phyloP scores from a whole-genome alignment of 2,888 invertebrate species.

The Diabrotica balteata region DNA sequence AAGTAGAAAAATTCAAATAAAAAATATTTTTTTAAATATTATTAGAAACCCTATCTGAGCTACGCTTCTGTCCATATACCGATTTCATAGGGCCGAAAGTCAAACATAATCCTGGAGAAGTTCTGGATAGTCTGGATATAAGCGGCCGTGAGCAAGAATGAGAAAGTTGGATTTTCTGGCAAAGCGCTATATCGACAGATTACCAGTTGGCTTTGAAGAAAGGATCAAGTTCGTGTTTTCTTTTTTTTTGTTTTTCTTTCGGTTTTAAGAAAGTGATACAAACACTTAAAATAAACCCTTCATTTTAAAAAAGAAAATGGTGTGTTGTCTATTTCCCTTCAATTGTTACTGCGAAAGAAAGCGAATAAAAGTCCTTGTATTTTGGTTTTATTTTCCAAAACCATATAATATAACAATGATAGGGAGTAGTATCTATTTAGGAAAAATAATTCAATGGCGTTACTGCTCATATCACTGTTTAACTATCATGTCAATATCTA shows the following conservation, averaged over 20 bases:
- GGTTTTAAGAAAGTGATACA: constrained; percentile 11
- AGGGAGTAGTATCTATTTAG: too few relatives aligned
- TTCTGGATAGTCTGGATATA: constrained; percentile 19
- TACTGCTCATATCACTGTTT: too few relatives aligned
- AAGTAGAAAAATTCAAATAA: too few relatives aligned
- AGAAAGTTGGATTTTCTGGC: constrained; percentile 17
- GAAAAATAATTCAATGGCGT: too few relatives aligned
- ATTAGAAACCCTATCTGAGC: not conserved
- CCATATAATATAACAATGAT: too few relatives aligned
- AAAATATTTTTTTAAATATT: too few relatives aligned
- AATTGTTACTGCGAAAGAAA: too few relatives aligned
- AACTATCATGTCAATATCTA: too few relatives aligned
- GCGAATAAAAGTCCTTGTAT: too few relatives aligned
- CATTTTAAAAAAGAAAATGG: not conserved
- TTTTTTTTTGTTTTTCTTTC: constrained; percentile 3
- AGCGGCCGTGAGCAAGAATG: constrained; percentile 21
- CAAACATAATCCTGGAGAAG: constrained; percentile 22
- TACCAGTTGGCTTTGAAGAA: constrained; percentile 9
- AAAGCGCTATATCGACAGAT: constrained; percentile 13
- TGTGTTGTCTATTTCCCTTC: too few relatives aligned
- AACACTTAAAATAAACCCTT: not conserved
- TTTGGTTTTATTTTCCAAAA: too few relatives aligned
- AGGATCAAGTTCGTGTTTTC: constrained; percentile 5
- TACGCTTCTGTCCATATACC: constrained; percentile 5
- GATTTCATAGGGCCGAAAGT: constrained; percentile 17